Evolutionary conservation across 2,113 vertebrate species (phyloP).

Genomic region (Pipra filicauda): DNA sequence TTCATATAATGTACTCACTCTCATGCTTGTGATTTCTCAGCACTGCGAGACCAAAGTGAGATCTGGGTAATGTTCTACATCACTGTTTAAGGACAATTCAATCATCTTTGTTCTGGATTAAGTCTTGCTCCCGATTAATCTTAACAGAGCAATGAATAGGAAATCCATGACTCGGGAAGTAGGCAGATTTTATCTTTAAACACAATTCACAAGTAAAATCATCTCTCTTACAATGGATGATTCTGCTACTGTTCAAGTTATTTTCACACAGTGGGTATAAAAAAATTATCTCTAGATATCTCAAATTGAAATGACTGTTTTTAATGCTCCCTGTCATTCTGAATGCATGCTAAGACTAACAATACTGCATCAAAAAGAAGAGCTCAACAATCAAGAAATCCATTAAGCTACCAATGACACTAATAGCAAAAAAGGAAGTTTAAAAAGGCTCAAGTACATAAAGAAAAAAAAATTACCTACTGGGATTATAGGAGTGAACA

Average conservation of each 20-base stretch:
- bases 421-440: background rate
- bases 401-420: background rate
- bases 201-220: slow-evolving; percentile 47
- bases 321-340: background rate
- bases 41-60: background rate
- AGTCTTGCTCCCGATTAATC: slow-evolving; percentile 27
- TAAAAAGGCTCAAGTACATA: background rate
- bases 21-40: background rate
- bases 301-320: slow-evolving; percentile 31
- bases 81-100: slow-evolving; percentile 36
- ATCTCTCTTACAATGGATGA: background rate
- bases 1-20: background rate
- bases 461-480: background rate
- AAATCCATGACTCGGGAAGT: background rate
- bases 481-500: background rate
- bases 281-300: slow-evolving; percentile 12
- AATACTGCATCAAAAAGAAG: slow-evolving; percentile 13
- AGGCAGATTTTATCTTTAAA: slow-evolving; percentile 44
- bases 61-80: background rate
- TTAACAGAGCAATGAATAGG: slow-evolving; percentile 30
- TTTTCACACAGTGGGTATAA: slow-evolving; percentile 40
- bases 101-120: slow-evolving; percentile 44
- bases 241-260: slow-evolving; percentile 21
- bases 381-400: slow-evolving; percentile 33
- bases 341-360: slow-evolving; percentile 24